phyloP scores from a whole-genome alignment of 2,888 invertebrate species.

The Melanostoma scalare region DNA sequence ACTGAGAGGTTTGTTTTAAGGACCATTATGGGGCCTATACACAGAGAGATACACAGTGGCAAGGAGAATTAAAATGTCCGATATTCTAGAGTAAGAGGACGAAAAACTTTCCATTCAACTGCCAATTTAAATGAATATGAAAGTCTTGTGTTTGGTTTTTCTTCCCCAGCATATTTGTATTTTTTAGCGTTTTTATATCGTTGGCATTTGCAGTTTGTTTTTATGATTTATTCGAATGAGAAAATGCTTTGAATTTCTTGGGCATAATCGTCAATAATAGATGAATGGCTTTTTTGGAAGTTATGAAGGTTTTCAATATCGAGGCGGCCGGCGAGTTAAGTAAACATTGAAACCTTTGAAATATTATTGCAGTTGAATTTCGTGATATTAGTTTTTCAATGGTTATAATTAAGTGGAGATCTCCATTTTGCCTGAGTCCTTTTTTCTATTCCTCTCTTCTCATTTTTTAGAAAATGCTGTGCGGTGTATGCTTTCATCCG shows the following conservation, averaged over 20 bases:
- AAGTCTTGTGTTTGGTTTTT: slow-evolving; percentile 14
- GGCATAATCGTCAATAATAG: slow-evolving; percentile 28
- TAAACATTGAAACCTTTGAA: slow-evolving; percentile 14
- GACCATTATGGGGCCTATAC: slow-evolving; percentile 6
- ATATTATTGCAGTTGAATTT: slow-evolving; percentile 28
- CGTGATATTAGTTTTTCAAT: background rate
- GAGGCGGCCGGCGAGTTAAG: slow-evolving; percentile 18
- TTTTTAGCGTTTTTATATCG: background rate
- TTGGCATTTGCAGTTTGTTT: slow-evolving; percentile 30
- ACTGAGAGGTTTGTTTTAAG: slow-evolving; percentile 31
- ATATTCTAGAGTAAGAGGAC: slow-evolving; percentile 37
- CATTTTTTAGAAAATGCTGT: too few relatives aligned
- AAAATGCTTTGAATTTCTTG: background rate
- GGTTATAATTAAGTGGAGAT: too few relatives aligned
- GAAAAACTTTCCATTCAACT: slow-evolving; percentile 31
- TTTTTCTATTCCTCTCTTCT: too few relatives aligned
- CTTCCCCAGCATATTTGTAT: background rate
- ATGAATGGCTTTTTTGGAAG: slow-evolving; percentile 7
- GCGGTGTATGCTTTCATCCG: too few relatives aligned
- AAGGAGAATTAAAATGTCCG: slow-evolving; percentile 41
- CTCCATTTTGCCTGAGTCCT: too few relatives aligned
- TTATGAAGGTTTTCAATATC: slow-evolving; percentile 14
- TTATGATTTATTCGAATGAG: slow-evolving; percentile 33
- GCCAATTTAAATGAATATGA: slow-evolving; percentile 35
- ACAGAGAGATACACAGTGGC: too few relatives aligned